A percentile compares a stretch with the other conserved stretches of the same genome.
Evolutionary conservation across 2,888 invertebrate species (phyloP).

Genomic region (Agrilus cyanescens): DNA sequence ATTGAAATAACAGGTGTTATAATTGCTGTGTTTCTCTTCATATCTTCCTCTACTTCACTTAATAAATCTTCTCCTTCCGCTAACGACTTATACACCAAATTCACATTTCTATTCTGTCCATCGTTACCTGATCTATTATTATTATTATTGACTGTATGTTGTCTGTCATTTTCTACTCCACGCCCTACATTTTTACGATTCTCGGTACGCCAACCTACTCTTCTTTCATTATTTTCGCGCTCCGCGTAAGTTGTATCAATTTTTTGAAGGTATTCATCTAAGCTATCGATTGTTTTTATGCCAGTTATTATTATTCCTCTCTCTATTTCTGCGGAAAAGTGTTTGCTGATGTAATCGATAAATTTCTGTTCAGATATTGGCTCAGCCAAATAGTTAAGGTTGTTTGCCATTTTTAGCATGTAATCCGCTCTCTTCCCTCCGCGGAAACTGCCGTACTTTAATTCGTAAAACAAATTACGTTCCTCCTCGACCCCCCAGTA

Average conservation of each 20-base stretch:
- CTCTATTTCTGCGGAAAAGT: slow-evolving; percentile 6
- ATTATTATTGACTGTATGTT: no score
- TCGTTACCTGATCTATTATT: no score
- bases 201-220: no score
- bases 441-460: slow-evolving; percentile 1
- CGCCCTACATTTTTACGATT: no score
- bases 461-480: slow-evolving; percentile 1
- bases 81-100: no score
- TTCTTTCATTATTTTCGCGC: no score
- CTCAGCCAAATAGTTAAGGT: slow-evolving; percentile 3
- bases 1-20: no score
- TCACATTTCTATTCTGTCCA: no score
- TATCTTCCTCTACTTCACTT: no score
- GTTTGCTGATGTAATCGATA: background rate
- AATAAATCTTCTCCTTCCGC: no score
- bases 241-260: slow-evolving; percentile 1
- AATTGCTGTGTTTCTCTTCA: no score
- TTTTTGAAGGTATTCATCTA: slow-evolving; percentile 3
- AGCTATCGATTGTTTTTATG: background rate
- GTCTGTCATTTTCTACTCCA: no score
- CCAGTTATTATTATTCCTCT: slow-evolving; percentile 3
- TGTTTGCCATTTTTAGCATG: slow-evolving; percentile 3
- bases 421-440: slow-evolving; percentile 2
- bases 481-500: slow-evolving; percentile 4
- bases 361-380: slow-evolving; percentile 1